These are phyloP conservation scores for Polyodon spathula DNA, from an alignment of 2,113 vertebrate genomes.

Conservation along the genomic window DNA sequence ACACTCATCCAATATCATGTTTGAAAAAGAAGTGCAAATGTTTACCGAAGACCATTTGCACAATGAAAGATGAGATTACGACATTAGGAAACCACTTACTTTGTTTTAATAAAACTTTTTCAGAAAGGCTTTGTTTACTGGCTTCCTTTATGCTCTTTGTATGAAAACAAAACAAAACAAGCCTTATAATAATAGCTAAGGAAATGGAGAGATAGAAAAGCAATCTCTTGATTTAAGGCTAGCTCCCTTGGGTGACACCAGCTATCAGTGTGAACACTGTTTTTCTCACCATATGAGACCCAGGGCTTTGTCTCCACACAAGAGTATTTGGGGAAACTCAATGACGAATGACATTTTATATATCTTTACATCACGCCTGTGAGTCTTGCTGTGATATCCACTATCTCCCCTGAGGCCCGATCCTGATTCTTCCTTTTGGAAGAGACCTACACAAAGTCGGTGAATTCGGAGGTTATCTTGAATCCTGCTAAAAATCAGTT, in stretches of 20 bases:
- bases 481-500: no score
- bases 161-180: no score
- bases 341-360: constrained; percentile 32
- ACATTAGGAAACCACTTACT: no score
- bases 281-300: constrained; percentile 28
- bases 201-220: constrained; percentile 23
- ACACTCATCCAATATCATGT: no score
- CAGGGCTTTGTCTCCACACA: constrained; percentile 23
- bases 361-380: constrained; percentile 22
- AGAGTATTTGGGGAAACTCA: constrained; percentile 18
- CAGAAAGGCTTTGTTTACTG: no score
- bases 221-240: constrained; percentile 32
- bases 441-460: background rate
- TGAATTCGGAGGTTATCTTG: no score
- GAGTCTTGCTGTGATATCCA: constrained; percentile 20
- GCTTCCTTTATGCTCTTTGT: no score
- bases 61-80: no score
- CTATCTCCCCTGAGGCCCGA: constrained; percentile 25
- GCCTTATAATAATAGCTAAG: no score
- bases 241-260: constrained; percentile 28
- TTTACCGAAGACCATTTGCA: no score
- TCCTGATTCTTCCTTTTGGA: constrained; percentile 43
- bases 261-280: constrained; percentile 31
- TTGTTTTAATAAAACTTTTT: no score
- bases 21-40: no score